phyloP scores from a whole-genome alignment of 2,797 vertebrate genomes.

The Paratrypauchen microcephalus region DNA sequence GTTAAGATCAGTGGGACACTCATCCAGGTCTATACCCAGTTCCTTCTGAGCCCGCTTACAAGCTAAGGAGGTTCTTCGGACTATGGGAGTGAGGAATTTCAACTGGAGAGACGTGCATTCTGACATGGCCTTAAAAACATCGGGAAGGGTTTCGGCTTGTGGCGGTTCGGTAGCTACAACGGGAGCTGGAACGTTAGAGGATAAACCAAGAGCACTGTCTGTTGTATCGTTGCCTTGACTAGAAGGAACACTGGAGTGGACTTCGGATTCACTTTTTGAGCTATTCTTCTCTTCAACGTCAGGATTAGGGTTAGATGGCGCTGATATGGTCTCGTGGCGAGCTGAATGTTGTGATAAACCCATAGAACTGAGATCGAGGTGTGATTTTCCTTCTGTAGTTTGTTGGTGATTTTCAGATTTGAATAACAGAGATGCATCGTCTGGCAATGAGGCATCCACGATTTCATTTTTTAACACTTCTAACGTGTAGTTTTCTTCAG shows the following conservation, averaged over 20 bases:
- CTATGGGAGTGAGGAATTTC: conserved; percentile 47
- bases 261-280: not conserved
- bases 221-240: conserved; percentile 33
- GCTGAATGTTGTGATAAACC: conserved; percentile 1
- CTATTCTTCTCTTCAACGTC: conserved; percentile 12
- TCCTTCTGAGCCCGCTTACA: conserved; percentile 9
- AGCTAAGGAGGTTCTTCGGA: conserved; percentile 36
- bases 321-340: not conserved
- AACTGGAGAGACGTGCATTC: conserved; percentile 49
- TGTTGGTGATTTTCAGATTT: conserved; percentile 20
- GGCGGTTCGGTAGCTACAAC: conserved; percentile 26
- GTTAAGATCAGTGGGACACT: conserved; percentile 17
- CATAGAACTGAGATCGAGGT: conserved; percentile 11
- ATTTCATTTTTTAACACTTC: not conserved
- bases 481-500: conserved; percentile 24
- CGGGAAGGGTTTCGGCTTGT: conserved; percentile 22
- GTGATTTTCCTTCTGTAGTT: conserved; percentile 9
- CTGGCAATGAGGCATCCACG: not conserved
- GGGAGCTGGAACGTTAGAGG: conserved; percentile 24
- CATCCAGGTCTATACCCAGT: conserved; percentile 16
- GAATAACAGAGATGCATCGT: not conserved
- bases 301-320: conserved; percentile 6
- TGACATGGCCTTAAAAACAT: conserved; percentile 49
- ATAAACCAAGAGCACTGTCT: conserved; percentile 55
- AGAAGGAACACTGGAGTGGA: not conserved